Conservation (phyloP, 2,888 invertebrate species). For the Hipparchia semele region DNA sequence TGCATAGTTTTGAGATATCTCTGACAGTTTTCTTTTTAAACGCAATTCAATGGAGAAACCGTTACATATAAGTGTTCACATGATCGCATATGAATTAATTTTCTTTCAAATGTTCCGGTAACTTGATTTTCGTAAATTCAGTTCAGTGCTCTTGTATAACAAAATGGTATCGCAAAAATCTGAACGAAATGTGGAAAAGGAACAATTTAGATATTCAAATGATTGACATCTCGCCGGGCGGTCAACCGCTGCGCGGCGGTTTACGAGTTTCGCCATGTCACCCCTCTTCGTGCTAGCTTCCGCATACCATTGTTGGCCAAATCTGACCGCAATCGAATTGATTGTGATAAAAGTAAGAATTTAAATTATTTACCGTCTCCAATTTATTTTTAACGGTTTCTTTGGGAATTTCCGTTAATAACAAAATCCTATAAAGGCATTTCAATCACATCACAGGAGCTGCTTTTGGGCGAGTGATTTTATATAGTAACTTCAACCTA, state of each 20-base stretch:
- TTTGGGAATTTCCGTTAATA: constrained; percentile 68
- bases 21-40: constrained; percentile 35
- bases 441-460: constrained; percentile 7
- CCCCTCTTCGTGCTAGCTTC: constrained; percentile 57
- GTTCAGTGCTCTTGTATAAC: constrained; percentile 69
- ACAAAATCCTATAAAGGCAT: constrained; percentile 18
- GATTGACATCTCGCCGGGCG: constrained; percentile 81
- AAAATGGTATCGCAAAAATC: constrained; percentile 73
- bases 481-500: neutral
- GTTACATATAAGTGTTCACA: constrained; percentile 67
- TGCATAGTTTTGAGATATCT: constrained; percentile 38
- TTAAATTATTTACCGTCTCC: constrained; percentile 62
- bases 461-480: constrained; percentile 24
- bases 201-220: constrained; percentile 78
- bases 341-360: constrained; percentile 70
- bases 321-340: constrained; percentile 72
- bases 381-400: constrained; percentile 53
- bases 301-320: constrained; percentile 61
- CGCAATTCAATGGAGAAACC: constrained; percentile 59
- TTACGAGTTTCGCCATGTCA: constrained; percentile 46
- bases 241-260: constrained; percentile 59
- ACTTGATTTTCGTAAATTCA: constrained; percentile 65
- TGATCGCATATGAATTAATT: constrained; percentile 57
- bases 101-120: constrained; percentile 49
- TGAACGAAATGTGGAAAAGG: constrained; percentile 69